These are phyloP conservation scores for Hemibagrus guttatus DNA, from an alignment of 2,797 vertebrate species.

Conservation along the genomic window DNA sequence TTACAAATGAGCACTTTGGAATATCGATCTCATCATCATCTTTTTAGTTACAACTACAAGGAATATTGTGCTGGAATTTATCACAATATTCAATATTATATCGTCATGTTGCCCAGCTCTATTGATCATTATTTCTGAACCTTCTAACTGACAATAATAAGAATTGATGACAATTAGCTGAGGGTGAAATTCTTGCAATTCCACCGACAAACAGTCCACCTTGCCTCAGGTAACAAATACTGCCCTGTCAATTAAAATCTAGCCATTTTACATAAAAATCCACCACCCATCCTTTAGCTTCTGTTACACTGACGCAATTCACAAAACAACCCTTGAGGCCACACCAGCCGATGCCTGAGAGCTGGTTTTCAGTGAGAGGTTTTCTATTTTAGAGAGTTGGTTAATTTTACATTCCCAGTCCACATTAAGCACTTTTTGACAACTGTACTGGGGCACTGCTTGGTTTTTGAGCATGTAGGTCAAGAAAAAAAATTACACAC, in stretches of 20 bases:
- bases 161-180: constrained; percentile 2
- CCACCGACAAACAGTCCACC: neutral
- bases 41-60: neutral
- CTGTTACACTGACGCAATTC: neutral
- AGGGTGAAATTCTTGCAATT: constrained; percentile 29
- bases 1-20: neutral
- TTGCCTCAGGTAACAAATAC: neutral
- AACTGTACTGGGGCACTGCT: neutral
- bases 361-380: neutral
- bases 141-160: neutral
- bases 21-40: no score
- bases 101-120: neutral
- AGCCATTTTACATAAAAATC: neutral
- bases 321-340: constrained; percentile 4
- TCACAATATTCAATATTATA: neutral
- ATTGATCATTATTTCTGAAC: neutral
- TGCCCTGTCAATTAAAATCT: neutral
- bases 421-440: neutral
- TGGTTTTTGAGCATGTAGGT: neutral
- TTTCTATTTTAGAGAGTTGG: neutral
- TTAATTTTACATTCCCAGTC: neutral
- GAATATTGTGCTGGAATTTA: neutral
- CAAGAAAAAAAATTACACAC: neutral
- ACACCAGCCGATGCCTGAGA: neutral
- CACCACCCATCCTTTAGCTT: neutral